Evolutionary conservation across 2,888 invertebrate species (phyloP).

Genomic region (Gymnoscelis rufifasciata): DNA sequence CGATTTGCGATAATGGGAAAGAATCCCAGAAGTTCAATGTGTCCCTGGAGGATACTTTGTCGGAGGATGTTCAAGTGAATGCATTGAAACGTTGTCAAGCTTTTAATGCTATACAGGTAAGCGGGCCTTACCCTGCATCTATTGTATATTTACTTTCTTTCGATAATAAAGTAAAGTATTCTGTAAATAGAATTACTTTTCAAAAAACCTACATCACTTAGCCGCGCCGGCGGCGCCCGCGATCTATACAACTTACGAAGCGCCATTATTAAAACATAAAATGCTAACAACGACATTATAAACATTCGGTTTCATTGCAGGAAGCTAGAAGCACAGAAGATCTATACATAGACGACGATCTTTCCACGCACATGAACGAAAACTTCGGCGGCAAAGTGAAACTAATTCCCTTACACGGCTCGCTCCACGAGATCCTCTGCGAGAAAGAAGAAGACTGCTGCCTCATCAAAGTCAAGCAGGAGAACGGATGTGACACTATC

Average conservation of each 20-base stretch:
- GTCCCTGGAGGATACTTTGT: slow-evolving; percentile 50
- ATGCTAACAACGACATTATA: too few relatives aligned
- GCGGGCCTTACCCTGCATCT: too few relatives aligned
- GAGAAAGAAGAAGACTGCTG: slow-evolving; percentile 72
- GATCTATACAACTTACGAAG: too few relatives aligned
- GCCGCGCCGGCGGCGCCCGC: too few relatives aligned
- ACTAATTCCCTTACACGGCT: slow-evolving; percentile 66
- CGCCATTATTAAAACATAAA: too few relatives aligned
- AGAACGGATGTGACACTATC: slow-evolving; percentile 67
- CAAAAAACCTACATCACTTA: too few relatives aligned
- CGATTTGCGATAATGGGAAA: slow-evolving; percentile 47
- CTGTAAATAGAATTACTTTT: too few relatives aligned
- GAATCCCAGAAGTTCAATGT: slow-evolving; percentile 41
- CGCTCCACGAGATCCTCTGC: slow-evolving; percentile 70
- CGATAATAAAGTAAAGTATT: too few relatives aligned
- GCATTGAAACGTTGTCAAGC: slow-evolving; percentile 71
- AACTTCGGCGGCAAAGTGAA: slow-evolving; percentile 67
- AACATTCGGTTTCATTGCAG: slow-evolving; percentile 33
- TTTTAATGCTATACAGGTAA: slow-evolving; percentile 73
- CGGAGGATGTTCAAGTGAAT: slow-evolving; percentile 55
- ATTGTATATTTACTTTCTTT: too few relatives aligned
- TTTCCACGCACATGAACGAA: slow-evolving; percentile 69
- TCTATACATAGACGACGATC: slow-evolving; percentile 76
- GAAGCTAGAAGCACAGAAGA: slow-evolving; percentile 78
- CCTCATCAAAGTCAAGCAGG: slow-evolving; percentile 67